Conservation (phyloP, 2,113 vertebrate genomes). For the Pipra filicauda region DNA sequence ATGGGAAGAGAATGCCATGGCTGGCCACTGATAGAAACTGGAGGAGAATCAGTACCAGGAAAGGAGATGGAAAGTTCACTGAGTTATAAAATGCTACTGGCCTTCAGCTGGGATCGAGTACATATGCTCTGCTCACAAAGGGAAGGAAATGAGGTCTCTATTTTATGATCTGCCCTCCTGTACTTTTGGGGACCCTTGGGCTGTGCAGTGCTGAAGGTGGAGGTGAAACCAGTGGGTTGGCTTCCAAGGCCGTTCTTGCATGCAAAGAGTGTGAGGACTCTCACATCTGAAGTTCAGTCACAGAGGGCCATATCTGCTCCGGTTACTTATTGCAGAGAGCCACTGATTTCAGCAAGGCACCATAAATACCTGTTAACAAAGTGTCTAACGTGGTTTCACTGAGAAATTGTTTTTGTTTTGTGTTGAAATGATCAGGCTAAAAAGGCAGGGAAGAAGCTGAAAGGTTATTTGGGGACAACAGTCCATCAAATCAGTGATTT, state of each 20-base stretch:
- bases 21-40: not conserved
- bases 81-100: not conserved
- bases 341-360: not conserved
- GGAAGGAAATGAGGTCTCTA: not conserved
- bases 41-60: not conserved
- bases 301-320: not conserved
- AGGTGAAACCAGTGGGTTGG: not conserved
- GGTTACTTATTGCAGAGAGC: not conserved
- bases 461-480: not conserved
- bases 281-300: not conserved
- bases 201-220: not conserved
- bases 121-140: not conserved
- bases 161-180: not conserved
- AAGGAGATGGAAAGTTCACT: not conserved
- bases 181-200: not conserved
- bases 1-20: not conserved
- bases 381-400: not conserved
- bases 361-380: not conserved
- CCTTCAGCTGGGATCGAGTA: not conserved
- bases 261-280: not conserved
- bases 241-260: not conserved
- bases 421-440: not conserved
- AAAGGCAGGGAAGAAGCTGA: not conserved
- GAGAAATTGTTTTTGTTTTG: not conserved
- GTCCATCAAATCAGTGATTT: not conserved